Evolutionary conservation across 2,113 vertebrate genomes (phyloP).

Genomic region (Sialia sialis): DNA sequence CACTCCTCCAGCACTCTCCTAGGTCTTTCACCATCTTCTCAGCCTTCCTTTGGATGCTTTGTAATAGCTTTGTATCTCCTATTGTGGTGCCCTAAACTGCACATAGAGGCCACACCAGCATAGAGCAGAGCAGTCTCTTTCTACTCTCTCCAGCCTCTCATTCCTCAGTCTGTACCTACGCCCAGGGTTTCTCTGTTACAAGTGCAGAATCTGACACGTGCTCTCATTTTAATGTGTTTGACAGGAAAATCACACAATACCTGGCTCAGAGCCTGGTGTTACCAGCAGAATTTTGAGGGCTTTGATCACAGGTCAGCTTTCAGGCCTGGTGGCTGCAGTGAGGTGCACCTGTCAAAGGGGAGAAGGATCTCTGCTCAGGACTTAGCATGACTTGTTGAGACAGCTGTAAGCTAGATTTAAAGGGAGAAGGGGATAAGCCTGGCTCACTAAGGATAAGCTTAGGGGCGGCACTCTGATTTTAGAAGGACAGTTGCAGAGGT

Average conservation of each 20-base stretch:
- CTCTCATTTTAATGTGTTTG: background rate
- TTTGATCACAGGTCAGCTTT: background rate
- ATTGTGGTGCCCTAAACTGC: background rate
- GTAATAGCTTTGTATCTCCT: background rate
- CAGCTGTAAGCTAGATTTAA: background rate
- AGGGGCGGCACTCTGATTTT: fast-evolving
- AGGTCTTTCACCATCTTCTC: background rate
- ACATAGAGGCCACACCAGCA: background rate
- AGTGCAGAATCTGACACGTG: background rate
- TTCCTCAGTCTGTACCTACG: background rate
- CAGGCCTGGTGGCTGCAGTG: background rate
- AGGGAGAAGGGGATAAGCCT: background rate
- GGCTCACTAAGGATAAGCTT: background rate
- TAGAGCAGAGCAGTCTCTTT: background rate
- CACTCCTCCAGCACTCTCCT: background rate
- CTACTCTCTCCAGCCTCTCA: background rate
- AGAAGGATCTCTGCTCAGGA: background rate
- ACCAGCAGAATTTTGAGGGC: background rate
- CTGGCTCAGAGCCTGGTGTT: background rate
- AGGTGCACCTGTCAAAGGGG: background rate
- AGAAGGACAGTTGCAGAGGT: background rate
- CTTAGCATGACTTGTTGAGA: background rate
- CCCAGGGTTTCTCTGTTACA: background rate
- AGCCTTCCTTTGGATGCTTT: background rate
- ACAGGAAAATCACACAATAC: background rate